Evolutionary conservation across 2,113 vertebrate genomes (phyloP).

Genomic region (Aptenodytes patagonicus): DNA sequence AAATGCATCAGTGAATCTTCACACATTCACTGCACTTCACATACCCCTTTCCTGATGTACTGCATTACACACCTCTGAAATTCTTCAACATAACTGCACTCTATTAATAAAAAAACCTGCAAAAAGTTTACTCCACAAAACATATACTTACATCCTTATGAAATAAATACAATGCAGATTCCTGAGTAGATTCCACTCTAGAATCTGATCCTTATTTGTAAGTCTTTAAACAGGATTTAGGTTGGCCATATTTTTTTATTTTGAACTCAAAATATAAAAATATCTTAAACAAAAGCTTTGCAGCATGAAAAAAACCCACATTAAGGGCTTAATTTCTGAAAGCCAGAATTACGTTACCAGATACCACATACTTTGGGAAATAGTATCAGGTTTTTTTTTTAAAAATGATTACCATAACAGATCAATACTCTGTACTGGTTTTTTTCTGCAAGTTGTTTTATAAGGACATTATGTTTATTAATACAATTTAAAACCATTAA

Average conservation of each 20-base stretch:
- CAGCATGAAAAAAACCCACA: background rate
- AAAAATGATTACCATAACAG: background rate
- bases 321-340: background rate
- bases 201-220: background rate
- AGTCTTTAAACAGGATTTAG: background rate
- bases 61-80: background rate
- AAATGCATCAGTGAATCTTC: background rate
- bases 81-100: background rate
- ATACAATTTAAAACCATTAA: background rate
- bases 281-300: background rate
- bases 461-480: background rate
- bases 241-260: background rate
- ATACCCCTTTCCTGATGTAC: background rate
- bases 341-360: background rate
- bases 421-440: background rate
- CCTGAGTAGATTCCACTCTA: background rate
- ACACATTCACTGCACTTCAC: background rate
- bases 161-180: background rate
- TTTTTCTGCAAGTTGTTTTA: background rate
- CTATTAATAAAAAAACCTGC: background rate
- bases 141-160: background rate
- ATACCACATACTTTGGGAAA: background rate
- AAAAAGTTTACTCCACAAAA: background rate
- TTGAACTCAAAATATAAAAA: background rate
- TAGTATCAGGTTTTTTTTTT: background rate